phyloP scores from a whole-genome alignment of 2,113 vertebrate species.

The Dendropsophus ebraccatus region DNA sequence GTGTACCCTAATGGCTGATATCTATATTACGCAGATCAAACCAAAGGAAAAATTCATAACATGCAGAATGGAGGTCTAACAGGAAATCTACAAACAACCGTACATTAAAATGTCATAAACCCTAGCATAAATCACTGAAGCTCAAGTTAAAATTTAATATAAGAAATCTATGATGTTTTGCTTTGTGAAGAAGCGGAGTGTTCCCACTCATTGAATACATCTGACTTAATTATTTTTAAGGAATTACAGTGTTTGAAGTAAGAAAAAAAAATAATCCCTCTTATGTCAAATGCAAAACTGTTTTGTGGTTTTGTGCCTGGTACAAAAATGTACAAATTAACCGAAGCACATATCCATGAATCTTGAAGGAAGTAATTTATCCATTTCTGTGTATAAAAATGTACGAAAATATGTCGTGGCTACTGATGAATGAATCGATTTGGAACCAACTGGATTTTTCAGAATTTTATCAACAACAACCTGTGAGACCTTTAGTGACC shows the following conservation, averaged over 20 bases:
- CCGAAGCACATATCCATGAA: neutral
- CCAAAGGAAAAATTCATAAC: neutral
- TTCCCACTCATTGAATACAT: slow-evolving; percentile 37
- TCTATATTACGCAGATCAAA: neutral
- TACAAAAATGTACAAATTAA: slow-evolving; percentile 42
- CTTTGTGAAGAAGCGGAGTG: slow-evolving; percentile 29
- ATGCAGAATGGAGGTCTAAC: neutral
- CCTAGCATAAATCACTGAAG: slow-evolving; percentile 3
- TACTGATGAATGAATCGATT: too few species aligned
- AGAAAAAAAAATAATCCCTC: slow-evolving; percentile 42
- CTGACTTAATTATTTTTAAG: slow-evolving; percentile 48
- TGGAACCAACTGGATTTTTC: too few species aligned
- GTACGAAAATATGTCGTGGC: too few species aligned
- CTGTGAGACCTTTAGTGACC: too few species aligned
- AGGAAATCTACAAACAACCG: neutral
- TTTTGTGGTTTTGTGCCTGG: slow-evolving; percentile 41
- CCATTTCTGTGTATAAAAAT: neutral
- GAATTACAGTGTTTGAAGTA: slow-evolving; percentile 43
- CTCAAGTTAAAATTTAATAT: slow-evolving; percentile 33
- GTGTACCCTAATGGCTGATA: slow-evolving; percentile 13
- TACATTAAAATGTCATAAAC: slow-evolving; percentile 18
- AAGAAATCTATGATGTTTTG: slow-evolving; percentile 40
- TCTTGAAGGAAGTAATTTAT: slow-evolving; percentile 28
- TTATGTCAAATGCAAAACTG: slow-evolving; percentile 38
- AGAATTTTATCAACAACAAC: too few species aligned